Percentiles rank a stretch among this genome's conserved stretches.
Conservation (phyloP, 2,113 vertebrate species). For the Saguinus imperator region DNA sequence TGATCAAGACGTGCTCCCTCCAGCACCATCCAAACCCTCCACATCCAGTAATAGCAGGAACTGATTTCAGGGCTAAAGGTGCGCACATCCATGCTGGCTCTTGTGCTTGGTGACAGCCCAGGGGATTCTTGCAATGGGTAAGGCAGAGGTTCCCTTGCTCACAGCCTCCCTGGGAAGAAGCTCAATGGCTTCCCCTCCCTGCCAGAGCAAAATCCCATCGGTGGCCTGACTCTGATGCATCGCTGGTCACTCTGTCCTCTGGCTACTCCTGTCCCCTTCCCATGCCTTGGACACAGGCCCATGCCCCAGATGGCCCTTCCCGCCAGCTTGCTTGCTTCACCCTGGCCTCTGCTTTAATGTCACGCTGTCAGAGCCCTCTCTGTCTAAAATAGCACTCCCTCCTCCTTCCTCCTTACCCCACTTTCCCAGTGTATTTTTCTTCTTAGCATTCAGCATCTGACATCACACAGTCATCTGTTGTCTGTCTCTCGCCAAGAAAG, state of each 20-base stretch:
- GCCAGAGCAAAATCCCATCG: not conserved
- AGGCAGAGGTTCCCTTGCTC: not conserved
- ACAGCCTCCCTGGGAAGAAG: not conserved
- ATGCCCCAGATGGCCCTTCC: not conserved
- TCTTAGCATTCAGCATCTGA: not conserved
- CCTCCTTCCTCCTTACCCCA: not conserved
- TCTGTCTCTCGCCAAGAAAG: not conserved
- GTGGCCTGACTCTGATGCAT: not conserved
- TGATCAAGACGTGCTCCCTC: not conserved
- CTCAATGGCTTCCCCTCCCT: not conserved
- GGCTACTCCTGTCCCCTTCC: not conserved
- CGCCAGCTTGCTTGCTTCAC: not conserved
- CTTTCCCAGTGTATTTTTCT: not conserved
- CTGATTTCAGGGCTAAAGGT: not conserved
- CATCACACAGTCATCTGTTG: too few relatives aligned
- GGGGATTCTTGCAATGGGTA: not conserved
- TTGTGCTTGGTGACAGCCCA: not conserved
- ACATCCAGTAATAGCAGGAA: too few relatives aligned
- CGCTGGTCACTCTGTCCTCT: not conserved
- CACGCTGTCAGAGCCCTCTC: not conserved
- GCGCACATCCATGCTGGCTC: not conserved
- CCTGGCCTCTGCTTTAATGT: not conserved
- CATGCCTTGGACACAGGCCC: constrained; percentile 1
- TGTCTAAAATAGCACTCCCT: not conserved
- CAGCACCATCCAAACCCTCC: not conserved